Conservation (phyloP, 2,113 vertebrate genomes). For the Nycticebus coucang region DNA sequence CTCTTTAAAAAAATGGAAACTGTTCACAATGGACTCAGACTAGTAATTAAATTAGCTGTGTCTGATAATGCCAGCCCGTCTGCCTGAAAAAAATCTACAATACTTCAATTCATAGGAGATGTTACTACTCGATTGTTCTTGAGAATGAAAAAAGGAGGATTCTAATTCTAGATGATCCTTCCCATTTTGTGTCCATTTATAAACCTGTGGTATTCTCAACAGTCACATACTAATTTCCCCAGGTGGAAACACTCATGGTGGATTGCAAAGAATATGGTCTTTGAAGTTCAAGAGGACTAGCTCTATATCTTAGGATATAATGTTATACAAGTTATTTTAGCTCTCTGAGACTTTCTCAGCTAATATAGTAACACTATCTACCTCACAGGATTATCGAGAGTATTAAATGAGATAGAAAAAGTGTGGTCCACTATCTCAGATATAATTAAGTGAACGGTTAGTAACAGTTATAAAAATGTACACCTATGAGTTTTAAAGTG, state of each 20-base stretch:
- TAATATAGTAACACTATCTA: slow-evolving; percentile 4
- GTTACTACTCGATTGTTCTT: not conserved
- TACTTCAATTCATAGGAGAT: not conserved
- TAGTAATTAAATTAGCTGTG: slow-evolving; percentile 6
- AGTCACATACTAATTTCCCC: slow-evolving; percentile 19
- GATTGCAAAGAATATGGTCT: not conserved
- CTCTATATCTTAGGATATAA: not conserved
- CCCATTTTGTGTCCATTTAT: not conserved
- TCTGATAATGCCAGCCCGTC: not conserved
- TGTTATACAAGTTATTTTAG: slow-evolving; percentile 6
- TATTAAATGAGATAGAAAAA: not conserved
- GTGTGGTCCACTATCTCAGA: not conserved
- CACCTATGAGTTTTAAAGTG: slow-evolving; percentile 33
- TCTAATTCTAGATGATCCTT: not conserved
- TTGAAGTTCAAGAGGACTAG: slow-evolving; percentile 10
- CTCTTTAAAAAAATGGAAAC: slow-evolving; percentile 52
- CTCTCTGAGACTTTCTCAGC: slow-evolving; percentile 39
- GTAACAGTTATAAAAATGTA: slow-evolving; percentile 3
- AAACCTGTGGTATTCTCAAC: not conserved
- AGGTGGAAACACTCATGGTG: not conserved
- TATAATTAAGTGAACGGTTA: slow-evolving; percentile 30
- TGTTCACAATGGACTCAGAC: not conserved
- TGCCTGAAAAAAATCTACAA: slow-evolving; percentile 37
- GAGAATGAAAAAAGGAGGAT: too few relatives aligned
- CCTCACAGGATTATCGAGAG: not conserved